Percentiles rank a stretch among this genome's conserved stretches.
These are phyloP conservation scores for Ennomos erosarius DNA, from an alignment of 2,888 invertebrate species.

Conservation along the genomic window DNA sequence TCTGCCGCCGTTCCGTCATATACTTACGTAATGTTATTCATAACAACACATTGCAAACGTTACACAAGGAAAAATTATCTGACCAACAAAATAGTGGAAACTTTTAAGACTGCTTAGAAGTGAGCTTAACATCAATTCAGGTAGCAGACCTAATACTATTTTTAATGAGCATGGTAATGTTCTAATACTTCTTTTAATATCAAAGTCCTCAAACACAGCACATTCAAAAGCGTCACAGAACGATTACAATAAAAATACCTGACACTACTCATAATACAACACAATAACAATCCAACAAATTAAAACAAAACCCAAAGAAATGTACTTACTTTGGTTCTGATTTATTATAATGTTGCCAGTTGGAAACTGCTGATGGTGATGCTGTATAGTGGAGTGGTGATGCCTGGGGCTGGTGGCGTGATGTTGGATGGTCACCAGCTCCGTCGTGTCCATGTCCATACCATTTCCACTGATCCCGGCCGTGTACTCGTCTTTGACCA, in stretches of 20 bases:
- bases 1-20: no score
- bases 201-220: slow-evolving; percentile 15
- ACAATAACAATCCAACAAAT: slow-evolving; percentile 12
- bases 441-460: slow-evolving; percentile 84
- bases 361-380: slow-evolving; percentile 79
- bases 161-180: no score
- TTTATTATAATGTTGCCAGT: slow-evolving; percentile 78
- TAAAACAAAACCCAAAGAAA: slow-evolving; percentile 33
- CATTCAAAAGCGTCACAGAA: slow-evolving; percentile 16
- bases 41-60: no score
- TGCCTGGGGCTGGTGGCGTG: slow-evolving; percentile 80
- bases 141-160: no score
- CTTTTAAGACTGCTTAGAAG: no score
- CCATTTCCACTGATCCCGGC: slow-evolving; percentile 88
- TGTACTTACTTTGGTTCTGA: slow-evolving; percentile 80
- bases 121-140: no score
- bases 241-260: slow-evolving; percentile 7
- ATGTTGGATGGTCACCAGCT: slow-evolving; percentile 80
- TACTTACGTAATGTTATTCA: no score
- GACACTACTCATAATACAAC: slow-evolving; percentile 21
- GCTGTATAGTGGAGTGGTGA: slow-evolving; percentile 73
- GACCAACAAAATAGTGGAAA: no score
- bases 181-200: not conserved
- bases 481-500: slow-evolving; percentile 97
- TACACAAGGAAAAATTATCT: no score